These are phyloP conservation scores for Colletes latitarsis DNA, from an alignment of 1,140 invertebrate genomes.

Conservation along the genomic window DNA sequence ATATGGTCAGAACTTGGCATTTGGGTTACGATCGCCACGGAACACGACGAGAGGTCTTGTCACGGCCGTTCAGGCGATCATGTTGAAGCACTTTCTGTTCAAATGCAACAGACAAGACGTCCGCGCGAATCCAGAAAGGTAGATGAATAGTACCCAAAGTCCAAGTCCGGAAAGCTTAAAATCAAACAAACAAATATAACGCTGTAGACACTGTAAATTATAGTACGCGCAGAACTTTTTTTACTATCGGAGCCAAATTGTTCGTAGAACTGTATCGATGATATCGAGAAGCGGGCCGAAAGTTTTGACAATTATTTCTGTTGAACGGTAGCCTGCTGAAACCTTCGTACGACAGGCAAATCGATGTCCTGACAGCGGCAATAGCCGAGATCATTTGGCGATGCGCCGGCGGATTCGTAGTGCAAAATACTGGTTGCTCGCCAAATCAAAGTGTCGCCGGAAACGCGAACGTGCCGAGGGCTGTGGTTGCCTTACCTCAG, in stretches of 20 bases:
- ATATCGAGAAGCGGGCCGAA: neutral
- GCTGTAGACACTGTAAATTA: too few species aligned
- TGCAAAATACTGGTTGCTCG: constrained; percentile 61
- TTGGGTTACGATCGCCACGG: constrained; percentile 83
- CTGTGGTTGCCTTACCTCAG: constrained; percentile 85
- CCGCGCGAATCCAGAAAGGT: constrained; percentile 81
- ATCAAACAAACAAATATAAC: too few species aligned
- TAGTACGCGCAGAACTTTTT: too few species aligned
- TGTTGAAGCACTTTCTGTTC: constrained; percentile 87
- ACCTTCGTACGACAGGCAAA: constrained; percentile 86
- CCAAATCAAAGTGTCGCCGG: constrained; percentile 50
- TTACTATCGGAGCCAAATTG: too few species aligned
- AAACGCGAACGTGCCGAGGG: constrained; percentile 82
- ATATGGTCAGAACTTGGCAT: constrained; percentile 82
- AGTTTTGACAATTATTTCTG: neutral
- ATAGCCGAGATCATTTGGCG: constrained; percentile 89
- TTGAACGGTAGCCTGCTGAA: constrained; percentile 82
- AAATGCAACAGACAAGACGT: constrained; percentile 81
- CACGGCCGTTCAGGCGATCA: constrained; percentile 85
- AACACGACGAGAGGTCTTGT: constrained; percentile 85
- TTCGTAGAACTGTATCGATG: neutral
- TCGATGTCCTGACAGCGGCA: constrained; percentile 85
- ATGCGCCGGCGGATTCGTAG: constrained; percentile 79
- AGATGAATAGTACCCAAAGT: too few species aligned
- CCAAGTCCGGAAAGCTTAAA: too few species aligned